Evolutionary conservation across 2,113 vertebrate genomes (phyloP), one percentile per base, ranked within the genome.

Genomic region (Pseudopodoces humilis): DNA sequence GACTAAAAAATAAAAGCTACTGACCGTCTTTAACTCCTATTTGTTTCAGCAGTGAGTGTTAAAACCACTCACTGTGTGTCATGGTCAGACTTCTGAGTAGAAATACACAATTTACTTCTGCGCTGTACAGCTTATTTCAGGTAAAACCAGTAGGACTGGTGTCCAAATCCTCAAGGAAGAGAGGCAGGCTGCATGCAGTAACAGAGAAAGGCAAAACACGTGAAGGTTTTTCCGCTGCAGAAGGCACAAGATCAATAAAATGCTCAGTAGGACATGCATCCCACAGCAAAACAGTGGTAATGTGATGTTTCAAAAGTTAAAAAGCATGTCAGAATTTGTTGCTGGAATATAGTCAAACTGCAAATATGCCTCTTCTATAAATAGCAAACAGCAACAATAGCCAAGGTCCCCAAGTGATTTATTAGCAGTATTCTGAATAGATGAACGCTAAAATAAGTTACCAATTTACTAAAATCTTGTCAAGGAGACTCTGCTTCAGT

Each of bases 391-490:
- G 83, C 58, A 94, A 93, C 92, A 94, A 95, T 91, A 88, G 72
- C 65, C 58, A 74, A 90, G 14, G 65, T 93, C 86, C 79, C 60
- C 31, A 68, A 94, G 83, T 81, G 92, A 92, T 95, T 96, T 96
- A 97, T 97, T 96, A 96, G 95, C 94, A 75, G 80, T 94, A 92
- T 96, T 92, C 79, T 94, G 76, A 92, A 92, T 44, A 80, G 56
- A 96, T 75, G 93, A 95, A 86, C 72, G 86, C 47, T 76, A 92
- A 83, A 92, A 94, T 83, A 96, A 96, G 94, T 90, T 83, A 95
- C 53, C 86, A 96, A 95, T 90, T 93, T 94, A 92, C 94, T 88
- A 96, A 94, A 96, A 95, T 91, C 87, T 92, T 86, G 92, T 97
- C 88, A 92, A 93, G 88, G 88, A 90, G 75, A 94, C 90, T 92